Base-by-base conservation (phyloP, 2,888 invertebrate genomes). In the Brachynemurus nebulosus region DNA sequence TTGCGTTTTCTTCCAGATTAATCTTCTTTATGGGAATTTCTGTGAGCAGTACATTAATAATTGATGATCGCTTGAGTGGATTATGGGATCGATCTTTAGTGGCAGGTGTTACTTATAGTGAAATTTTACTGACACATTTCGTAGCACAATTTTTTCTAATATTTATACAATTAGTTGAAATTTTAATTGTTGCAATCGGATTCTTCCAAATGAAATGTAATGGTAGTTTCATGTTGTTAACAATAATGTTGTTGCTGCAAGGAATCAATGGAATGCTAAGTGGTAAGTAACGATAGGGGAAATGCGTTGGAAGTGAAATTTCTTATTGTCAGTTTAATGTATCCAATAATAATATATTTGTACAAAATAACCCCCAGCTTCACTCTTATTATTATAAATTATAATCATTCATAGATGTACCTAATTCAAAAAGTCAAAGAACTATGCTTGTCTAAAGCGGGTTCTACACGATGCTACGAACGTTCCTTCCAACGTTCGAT, bases 211-310 rank as follows among this genome's bases (percentile, higher is more conserved):
- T 82, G 7, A 69, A 76, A 0, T 72, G 70, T 21, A 61, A 69
- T 2, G 86, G 86, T 2, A 75, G 76, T 1, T 55, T 79, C 16
- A 45, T 67, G 1, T 66, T 74, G 21, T 73, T 83, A 12, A 70
- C 76, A n/a, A 50, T 65, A 1, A 57, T 90, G 40, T 64, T 84
- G 2, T 70, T 84, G 50, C 64, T 86, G 50, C 74, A 80, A 52
- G 90, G 89, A 1, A 66, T 88, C 42, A 78, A 80, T 54, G 92
- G 91, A 46, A 88, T 92, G 86, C 75, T 80, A 56, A 86, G 82
- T 58, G 90, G 78, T 74, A 60, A 60, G 25, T 12, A 4, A 18
- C n/a, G n/a, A n/a, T n/a, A n/a, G n/a, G n/a, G n/a, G n/a, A n/a
- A n/a, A n/a, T n/a, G n/a, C n/a, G n/a, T n/a, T n/a, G n/a, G n/a